A percentile compares a stretch with the other conserved stretches of the same genome.
Conservation (phyloP, 2,888 invertebrate species). For the Shargacucullia verbasci region DNA sequence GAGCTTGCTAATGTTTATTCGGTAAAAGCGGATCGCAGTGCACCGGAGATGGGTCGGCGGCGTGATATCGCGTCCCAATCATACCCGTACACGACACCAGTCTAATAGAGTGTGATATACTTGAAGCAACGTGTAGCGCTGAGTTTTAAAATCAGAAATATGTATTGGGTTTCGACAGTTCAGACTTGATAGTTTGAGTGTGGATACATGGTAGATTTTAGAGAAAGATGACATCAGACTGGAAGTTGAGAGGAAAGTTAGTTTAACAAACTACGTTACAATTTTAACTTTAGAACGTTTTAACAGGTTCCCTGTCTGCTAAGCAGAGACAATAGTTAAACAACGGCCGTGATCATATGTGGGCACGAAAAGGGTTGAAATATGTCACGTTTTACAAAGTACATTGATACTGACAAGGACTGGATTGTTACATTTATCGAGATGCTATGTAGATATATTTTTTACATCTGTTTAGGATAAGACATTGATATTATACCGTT, state of each 20-base stretch:
- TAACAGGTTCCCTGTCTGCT: too few species aligned
- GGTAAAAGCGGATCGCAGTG: constrained; percentile 56
- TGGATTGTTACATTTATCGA: too few species aligned
- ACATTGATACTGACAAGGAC: too few species aligned
- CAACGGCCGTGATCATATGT: too few species aligned
- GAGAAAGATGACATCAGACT: constrained; percentile 9
- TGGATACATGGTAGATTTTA: constrained; percentile 3
- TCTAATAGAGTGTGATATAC: constrained; percentile 39
- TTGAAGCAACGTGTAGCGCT: constrained; percentile 12
- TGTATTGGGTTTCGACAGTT: constrained; percentile 14
- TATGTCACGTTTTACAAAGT: too few species aligned
- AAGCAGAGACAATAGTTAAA: too few species aligned
- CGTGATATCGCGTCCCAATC: constrained; percentile 60
- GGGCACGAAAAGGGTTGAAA: too few species aligned
- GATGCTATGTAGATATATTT: too few species aligned
- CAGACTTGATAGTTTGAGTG: constrained; percentile 12
- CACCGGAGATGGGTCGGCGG: constrained; percentile 65
- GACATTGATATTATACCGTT: too few species aligned
- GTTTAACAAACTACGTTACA: constrained; percentile 19
- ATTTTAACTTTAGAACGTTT: not conserved
- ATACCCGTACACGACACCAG: constrained; percentile 53
- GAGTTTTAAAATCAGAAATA: constrained; percentile 34
- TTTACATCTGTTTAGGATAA: too few species aligned
- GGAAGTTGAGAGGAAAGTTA: constrained; percentile 17
- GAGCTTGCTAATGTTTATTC: constrained; percentile 51